Evolutionary conservation across 2,113 vertebrate species (phyloP).

Genomic region (Salvelinus alpinus): DNA sequence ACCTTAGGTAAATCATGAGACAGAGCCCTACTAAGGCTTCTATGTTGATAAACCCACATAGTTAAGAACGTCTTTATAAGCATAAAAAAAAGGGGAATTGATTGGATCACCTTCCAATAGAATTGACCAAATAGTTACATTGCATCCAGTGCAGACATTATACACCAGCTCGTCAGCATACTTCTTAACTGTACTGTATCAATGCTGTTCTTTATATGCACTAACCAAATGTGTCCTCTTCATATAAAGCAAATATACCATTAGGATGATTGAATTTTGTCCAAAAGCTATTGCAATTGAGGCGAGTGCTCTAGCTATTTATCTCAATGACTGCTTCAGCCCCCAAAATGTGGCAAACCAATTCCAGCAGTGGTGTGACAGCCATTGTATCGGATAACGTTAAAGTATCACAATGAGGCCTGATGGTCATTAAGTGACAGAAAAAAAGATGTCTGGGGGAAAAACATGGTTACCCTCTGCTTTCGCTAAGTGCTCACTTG

Average conservation of each 20-base stretch:
- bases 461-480: too few species aligned
- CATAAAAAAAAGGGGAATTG: slow-evolving; percentile 19
- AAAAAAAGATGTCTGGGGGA: too few species aligned
- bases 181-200: not conserved
- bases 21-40: slow-evolving; percentile 22
- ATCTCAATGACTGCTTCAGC: slow-evolving; percentile 39
- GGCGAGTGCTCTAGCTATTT: slow-evolving; percentile 30
- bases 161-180: too few species aligned
- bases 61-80: slow-evolving; percentile 21
- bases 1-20: slow-evolving; percentile 26
- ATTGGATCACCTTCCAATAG: slow-evolving; percentile 14
- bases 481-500: too few species aligned
- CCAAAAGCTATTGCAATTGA: not conserved
- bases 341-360: slow-evolving; percentile 36
- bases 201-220: slow-evolving; percentile 29
- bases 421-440: slow-evolving; percentile 16
- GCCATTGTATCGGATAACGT: not conserved
- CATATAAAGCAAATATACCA: slow-evolving; percentile 28
- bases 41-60: slow-evolving; percentile 32
- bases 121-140: slow-evolving; percentile 41
- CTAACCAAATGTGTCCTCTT: slow-evolving; percentile 24
- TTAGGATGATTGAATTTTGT: slow-evolving; percentile 33
- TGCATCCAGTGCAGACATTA: not conserved
- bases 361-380: slow-evolving; percentile 27
- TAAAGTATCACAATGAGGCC: slow-evolving; percentile 30